Evolutionary conservation across 2,888 invertebrate species (phyloP).

Genomic region (Parnassius orleans): DNA sequence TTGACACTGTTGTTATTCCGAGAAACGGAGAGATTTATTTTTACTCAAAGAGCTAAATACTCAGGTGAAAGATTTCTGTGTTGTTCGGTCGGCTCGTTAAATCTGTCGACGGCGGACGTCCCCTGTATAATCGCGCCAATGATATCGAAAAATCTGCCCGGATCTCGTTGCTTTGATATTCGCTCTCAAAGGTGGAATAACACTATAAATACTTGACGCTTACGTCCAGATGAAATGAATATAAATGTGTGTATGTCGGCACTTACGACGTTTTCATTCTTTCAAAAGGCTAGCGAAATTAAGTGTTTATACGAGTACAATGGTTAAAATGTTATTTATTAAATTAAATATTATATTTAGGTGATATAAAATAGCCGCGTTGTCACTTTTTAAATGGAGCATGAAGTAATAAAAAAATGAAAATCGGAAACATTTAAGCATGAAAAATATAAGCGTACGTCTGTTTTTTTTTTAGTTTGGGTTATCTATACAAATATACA

Average conservation of each 20-base stretch:
- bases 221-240: constrained; percentile 28
- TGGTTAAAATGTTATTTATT: too few relatives aligned
- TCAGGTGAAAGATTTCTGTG: constrained; percentile 79
- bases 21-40: constrained; percentile 77
- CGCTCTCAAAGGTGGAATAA: constrained; percentile 68
- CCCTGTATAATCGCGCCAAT: constrained; percentile 78
- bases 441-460: too few relatives aligned
- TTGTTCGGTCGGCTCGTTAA: constrained; percentile 69
- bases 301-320: background rate
- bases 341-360: too few relatives aligned
- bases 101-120: constrained; percentile 65
- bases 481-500: too few relatives aligned
- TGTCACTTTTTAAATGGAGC: too few relatives aligned
- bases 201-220: constrained; percentile 43
- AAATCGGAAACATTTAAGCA: too few relatives aligned
- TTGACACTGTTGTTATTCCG: constrained; percentile 77
- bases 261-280: background rate
- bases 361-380: too few relatives aligned
- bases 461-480: too few relatives aligned
- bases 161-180: constrained; percentile 66
- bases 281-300: background rate
- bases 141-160: constrained; percentile 69
- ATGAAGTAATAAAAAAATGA: too few relatives aligned
- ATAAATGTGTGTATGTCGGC: constrained; percentile 1
- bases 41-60: constrained; percentile 78